Evolutionary conservation across 2,113 vertebrate genomes (phyloP).

Genomic region (Nestor notabilis): DNA sequence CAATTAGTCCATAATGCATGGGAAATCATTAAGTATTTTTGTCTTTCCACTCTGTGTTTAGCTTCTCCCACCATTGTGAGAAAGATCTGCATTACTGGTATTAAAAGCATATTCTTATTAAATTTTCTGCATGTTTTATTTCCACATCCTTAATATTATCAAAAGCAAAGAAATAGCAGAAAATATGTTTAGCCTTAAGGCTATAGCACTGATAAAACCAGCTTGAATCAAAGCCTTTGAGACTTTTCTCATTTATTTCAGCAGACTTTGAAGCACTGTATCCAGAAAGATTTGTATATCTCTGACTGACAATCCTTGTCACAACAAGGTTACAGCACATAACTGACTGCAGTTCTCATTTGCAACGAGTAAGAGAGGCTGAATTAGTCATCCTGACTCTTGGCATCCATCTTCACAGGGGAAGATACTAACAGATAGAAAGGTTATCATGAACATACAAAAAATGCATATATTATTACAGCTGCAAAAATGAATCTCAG

Average conservation of each 20-base stretch:
- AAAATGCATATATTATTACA: background rate
- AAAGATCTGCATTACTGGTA: background rate
- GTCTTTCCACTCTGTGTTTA: background rate
- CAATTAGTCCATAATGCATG: background rate
- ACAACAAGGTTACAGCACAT: constrained; percentile 34
- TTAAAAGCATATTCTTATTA: background rate
- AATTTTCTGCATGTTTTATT: background rate
- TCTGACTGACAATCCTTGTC: constrained; percentile 12
- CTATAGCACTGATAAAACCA: background rate
- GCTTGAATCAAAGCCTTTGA: background rate
- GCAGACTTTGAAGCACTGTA: background rate
- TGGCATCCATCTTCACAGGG: background rate
- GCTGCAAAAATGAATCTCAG: background rate
- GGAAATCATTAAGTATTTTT: background rate
- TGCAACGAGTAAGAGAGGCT: background rate
- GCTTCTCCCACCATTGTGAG: background rate
- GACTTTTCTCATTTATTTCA: background rate
- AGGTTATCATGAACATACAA: background rate
- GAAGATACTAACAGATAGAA: background rate
- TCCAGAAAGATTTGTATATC: background rate
- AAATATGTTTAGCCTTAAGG: background rate
- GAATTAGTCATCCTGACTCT: constrained; percentile 22
- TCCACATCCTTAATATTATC: background rate
- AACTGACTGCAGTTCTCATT: constrained; percentile 19
- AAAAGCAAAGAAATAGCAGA: background rate